phyloP scores from a whole-genome alignment of 2,888 invertebrate genomes.

The Meganola albula region DNA sequence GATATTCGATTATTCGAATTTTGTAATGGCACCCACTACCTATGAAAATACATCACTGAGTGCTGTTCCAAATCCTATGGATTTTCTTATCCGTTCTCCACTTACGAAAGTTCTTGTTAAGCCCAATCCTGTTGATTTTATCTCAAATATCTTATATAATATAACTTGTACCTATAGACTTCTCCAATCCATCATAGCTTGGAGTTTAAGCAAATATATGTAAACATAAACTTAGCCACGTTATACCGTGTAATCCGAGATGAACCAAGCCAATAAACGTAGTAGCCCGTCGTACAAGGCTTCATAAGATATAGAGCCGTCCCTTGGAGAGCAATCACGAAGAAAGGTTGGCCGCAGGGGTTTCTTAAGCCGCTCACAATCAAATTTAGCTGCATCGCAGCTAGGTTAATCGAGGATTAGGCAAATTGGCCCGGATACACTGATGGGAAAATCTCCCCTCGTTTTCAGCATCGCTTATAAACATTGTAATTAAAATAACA shows the following conservation, averaged over 20 bases:
- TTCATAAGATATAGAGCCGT: constrained; percentile 27
- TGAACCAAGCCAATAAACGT: constrained; percentile 25
- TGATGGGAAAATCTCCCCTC: constrained; percentile 36
- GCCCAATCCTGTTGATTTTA: background rate
- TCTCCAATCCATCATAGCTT: constrained; percentile 6
- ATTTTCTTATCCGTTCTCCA: too few species aligned
- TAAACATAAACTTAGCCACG: constrained; percentile 17
- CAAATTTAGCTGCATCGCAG: constrained; percentile 49
- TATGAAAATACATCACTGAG: too few species aligned
- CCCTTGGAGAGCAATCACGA: constrained; percentile 40
- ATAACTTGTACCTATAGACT: background rate
- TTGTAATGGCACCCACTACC: too few species aligned
- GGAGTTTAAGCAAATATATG: constrained; percentile 8
- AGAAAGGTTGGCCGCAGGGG: constrained; percentile 44
- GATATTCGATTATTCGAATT: too few species aligned
- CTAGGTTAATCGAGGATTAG: constrained; percentile 47
- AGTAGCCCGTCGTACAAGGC: constrained; percentile 17
- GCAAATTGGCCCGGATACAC: constrained; percentile 40
- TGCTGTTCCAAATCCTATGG: too few species aligned
- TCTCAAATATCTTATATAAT: background rate
- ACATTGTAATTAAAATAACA: constrained; percentile 26
- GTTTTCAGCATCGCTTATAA: constrained; percentile 26
- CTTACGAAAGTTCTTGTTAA: background rate
- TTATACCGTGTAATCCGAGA: constrained; percentile 26
- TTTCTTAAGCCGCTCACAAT: constrained; percentile 46